These are phyloP conservation scores for Callionymus lyra DNA, from an alignment of 2,113 vertebrate genomes.

Conservation along the genomic window DNA sequence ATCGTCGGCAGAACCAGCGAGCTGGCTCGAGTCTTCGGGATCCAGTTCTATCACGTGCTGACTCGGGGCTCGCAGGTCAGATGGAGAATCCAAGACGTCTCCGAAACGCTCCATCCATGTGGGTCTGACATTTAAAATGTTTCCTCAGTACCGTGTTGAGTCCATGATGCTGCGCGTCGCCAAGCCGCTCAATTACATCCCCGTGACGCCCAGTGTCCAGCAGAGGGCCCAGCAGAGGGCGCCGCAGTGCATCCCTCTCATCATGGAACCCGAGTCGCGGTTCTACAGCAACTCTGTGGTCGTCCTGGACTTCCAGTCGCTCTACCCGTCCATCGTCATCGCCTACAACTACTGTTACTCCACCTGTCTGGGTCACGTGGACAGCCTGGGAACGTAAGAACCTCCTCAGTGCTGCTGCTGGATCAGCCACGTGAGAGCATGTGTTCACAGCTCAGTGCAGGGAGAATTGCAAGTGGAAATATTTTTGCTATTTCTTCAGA, in stretches of 20 bases:
- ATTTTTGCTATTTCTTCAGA: conserved; percentile 5
- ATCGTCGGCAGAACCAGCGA: conserved; percentile 93
- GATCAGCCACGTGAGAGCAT: conserved; percentile 8
- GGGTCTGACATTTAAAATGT: not conserved
- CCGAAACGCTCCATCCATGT: not conserved
- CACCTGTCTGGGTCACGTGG: conserved; percentile 89
- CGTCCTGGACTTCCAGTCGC: conserved; percentile 93
- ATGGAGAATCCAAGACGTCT: not conserved
- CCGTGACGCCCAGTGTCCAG: conserved; percentile 82
- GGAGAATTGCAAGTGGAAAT: conserved; percentile 1
- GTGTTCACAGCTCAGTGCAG: conserved; percentile 19
- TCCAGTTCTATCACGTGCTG: conserved; percentile 93
- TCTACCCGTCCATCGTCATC: conserved; percentile 96
- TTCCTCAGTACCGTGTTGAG: conserved; percentile 87
- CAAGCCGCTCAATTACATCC: conserved; percentile 94
- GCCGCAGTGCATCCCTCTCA: conserved; percentile 83
- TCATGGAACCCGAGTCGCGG: conserved; percentile 95
- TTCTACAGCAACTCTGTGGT: conserved; percentile 97
- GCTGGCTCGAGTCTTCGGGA: conserved; percentile 91
- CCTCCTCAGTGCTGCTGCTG: conserved; percentile 21
- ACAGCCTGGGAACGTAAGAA: conserved; percentile 91
- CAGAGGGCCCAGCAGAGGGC: conserved; percentile 92
- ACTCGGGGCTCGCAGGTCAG: conserved; percentile 83
- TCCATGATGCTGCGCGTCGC: conserved; percentile 97
- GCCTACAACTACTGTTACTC: conserved; percentile 99